phyloP scores from a whole-genome alignment of 1,140 invertebrate species.

The Latrodectus geometricus region DNA sequence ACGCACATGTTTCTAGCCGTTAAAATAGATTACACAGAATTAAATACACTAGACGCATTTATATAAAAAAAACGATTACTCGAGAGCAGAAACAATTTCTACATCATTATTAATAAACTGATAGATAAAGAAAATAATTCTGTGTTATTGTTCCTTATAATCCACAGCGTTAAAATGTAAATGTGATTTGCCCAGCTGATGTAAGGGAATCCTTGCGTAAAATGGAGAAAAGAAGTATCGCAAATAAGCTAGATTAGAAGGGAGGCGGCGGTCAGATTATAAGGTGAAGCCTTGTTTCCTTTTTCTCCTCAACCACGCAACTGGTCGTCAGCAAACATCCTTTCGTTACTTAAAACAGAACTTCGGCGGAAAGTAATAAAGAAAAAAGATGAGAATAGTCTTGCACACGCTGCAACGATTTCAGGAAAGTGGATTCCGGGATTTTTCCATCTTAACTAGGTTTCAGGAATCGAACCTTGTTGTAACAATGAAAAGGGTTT shows the following conservation, averaged over 20 bases:
- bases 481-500: slow-evolving; percentile 29
- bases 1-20: too few relatives aligned
- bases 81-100: too few relatives aligned
- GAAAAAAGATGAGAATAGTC: not conserved
- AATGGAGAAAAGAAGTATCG: not conserved
- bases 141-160: too few relatives aligned
- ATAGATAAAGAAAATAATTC: too few relatives aligned
- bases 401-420: slow-evolving; percentile 40
- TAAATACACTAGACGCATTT: too few relatives aligned
- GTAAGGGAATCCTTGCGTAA: not conserved
- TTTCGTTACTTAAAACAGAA: slow-evolving; percentile 6
- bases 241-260: not conserved
- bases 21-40: too few relatives aligned
- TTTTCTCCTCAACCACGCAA: not conserved
- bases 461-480: slow-evolving; percentile 22
- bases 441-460: slow-evolving; percentile 42
- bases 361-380: not conserved
- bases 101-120: too few relatives aligned
- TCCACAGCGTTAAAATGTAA: too few relatives aligned
- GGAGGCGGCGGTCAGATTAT: not conserved
- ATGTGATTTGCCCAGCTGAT: too few relatives aligned
- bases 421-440: slow-evolving; percentile 40
- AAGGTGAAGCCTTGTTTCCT: not conserved
- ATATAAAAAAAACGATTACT: too few relatives aligned
- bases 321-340: slow-evolving; percentile 27